These are phyloP conservation scores for Hypomecis punctinalis DNA, from an alignment of 2,888 invertebrate genomes.

Conservation along the genomic window DNA sequence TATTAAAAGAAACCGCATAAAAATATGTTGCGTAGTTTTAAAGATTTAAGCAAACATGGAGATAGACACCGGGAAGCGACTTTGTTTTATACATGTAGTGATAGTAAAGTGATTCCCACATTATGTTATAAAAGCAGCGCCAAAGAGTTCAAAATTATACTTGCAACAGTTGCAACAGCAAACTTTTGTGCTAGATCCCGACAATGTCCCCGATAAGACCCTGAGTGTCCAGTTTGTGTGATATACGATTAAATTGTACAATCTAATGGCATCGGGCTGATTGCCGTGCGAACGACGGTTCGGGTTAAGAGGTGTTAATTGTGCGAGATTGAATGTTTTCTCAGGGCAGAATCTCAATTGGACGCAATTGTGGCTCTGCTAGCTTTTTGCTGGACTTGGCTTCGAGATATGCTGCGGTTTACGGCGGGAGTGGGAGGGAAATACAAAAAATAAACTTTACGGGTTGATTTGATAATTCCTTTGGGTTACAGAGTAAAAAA, in stretches of 20 bases:
- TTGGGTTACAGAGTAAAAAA: too few species aligned
- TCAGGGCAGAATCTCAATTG: slow-evolving; percentile 83
- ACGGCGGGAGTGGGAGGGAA: not conserved
- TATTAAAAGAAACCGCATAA: too few species aligned
- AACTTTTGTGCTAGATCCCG: not conserved
- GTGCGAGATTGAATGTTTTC: slow-evolving; percentile 85
- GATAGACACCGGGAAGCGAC: too few species aligned
- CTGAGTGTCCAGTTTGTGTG: slow-evolving; percentile 42
- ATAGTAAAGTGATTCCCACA: too few species aligned
- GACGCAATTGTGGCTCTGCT: slow-evolving; percentile 75
- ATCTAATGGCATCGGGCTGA: slow-evolving; percentile 56
- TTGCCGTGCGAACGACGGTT: slow-evolving; percentile 82
- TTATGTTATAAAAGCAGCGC: too few species aligned
- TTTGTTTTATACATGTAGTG: too few species aligned
- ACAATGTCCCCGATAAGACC: slow-evolving; percentile 14
- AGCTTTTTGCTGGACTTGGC: slow-evolving; percentile 37
- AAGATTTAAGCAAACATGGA: too few species aligned
- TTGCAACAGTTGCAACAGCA: too few species aligned
- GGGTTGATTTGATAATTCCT: too few species aligned
- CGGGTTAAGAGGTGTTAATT: slow-evolving; percentile 86
- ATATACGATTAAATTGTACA: slow-evolving; percentile 66
- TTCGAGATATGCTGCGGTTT: slow-evolving; percentile 1
- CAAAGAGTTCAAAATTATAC: too few species aligned
- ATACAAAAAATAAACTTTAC: not conserved
- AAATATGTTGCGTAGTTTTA: too few species aligned